These are phyloP conservation scores for Ophioninae sp. DNA, from an alignment of 2,888 invertebrate genomes.

Conservation along the genomic window DNA sequence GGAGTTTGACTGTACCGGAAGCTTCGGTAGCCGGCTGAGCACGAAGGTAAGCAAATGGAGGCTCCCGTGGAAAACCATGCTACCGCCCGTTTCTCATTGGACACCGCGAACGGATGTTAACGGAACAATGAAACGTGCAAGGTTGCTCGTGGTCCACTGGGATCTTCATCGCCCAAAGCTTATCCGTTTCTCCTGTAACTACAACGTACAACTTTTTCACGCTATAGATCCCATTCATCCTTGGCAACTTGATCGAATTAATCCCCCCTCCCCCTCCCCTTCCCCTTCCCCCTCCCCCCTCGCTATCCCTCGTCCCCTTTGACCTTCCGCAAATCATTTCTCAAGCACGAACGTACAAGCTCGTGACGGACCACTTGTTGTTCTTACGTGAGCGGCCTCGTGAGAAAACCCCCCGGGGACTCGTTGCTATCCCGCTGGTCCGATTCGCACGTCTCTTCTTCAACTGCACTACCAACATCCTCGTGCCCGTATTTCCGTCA, in stretches of 20 bases:
- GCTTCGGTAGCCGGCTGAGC: slow-evolving; percentile 37
- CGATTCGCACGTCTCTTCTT: neutral
- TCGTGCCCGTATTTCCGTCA: neutral
- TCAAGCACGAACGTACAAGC: neutral
- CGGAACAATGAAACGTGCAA: neutral
- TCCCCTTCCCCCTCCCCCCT: neutral
- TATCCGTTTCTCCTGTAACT: neutral
- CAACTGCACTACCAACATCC: neutral
- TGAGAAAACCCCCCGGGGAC: neutral
- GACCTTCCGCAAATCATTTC: neutral
- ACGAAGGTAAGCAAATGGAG: slow-evolving; percentile 7
- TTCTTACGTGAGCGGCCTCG: neutral
- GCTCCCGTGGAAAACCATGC: neutral
- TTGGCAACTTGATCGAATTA: neutral
- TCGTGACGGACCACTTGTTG: neutral
- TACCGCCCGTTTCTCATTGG: neutral
- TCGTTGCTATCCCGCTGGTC: neutral
- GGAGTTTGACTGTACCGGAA: slow-evolving; percentile 49
- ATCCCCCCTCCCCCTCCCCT: neutral
- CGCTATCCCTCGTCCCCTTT: neutral
- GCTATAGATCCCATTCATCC: neutral
- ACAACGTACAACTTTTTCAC: neutral
- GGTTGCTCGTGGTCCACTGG: neutral
- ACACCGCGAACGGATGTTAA: neutral
- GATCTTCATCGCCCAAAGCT: neutral